A percentile compares a stretch with the other conserved stretches of the same genome.
These are phyloP conservation scores for Drosophila mauritiana DNA, from an alignment of 1,140 invertebrate species.

Conservation along the genomic window DNA sequence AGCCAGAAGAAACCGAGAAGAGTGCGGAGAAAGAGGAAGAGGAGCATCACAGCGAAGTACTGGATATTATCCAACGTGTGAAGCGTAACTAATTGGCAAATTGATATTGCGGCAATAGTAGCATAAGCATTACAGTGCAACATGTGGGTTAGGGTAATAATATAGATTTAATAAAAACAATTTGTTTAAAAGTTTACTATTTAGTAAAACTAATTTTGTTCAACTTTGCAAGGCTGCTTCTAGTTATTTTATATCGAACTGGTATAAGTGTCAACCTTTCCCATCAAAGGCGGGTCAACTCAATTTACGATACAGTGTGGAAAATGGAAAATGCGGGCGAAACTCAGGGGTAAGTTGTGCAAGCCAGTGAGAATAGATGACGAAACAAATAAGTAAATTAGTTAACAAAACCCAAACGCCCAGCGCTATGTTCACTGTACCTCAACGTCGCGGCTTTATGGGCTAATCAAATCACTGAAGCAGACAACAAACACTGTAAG, in stretches of 20 bases:
- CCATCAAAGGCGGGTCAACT: background rate
- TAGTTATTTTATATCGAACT: background rate
- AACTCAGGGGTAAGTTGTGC: conserved; percentile 18
- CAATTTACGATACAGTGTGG: conserved; percentile 19
- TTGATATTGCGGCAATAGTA: conserved; percentile 47
- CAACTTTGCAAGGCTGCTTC: too few species aligned
- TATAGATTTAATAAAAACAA: too few species aligned
- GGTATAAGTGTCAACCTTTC: conserved; percentile 1
- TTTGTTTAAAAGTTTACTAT: too few species aligned
- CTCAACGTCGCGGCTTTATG: conserved; percentile 34
- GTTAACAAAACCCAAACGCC: conserved; percentile 31
- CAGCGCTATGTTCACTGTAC: conserved; percentile 33
- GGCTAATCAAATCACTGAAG: conserved; percentile 51
- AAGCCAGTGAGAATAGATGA: conserved; percentile 34
- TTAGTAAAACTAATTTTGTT: too few species aligned
- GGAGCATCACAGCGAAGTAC: background rate
- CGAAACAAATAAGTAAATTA: conserved; percentile 40
- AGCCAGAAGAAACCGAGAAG: conserved; percentile 18
- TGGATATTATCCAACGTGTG: conserved; percentile 38
- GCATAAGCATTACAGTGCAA: conserved; percentile 7
- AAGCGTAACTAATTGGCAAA: conserved; percentile 57
- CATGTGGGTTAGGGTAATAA: background rate
- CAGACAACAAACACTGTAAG: conserved; percentile 17
- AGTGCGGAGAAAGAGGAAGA: conserved; percentile 5
- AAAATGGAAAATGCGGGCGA: conserved; percentile 29